These are phyloP conservation scores for Tachysurus vachellii DNA, from an alignment of 2,113 vertebrate genomes.

Conservation along the genomic window DNA sequence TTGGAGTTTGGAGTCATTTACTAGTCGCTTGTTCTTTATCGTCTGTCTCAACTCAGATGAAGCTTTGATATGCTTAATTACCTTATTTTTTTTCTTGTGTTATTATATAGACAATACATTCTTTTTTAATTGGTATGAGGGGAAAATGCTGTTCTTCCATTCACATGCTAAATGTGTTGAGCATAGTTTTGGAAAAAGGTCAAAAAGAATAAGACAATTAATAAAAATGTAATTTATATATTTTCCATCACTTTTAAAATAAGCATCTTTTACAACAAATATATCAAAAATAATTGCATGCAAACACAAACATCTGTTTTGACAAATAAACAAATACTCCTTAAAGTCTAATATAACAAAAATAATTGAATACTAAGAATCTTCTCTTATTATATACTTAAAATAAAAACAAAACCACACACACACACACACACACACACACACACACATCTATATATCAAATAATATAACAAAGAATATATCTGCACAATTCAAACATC, in stretches of 20 bases:
- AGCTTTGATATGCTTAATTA: neutral
- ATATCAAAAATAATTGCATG: neutral
- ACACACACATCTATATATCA: too few relatives aligned
- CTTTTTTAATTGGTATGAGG: neutral
- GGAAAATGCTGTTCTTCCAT: neutral
- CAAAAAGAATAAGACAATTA: neutral
- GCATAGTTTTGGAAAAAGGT: neutral
- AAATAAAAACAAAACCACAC: neutral
- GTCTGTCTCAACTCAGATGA: slow-evolving; percentile 43
- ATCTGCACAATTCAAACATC: neutral
- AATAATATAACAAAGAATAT: too few relatives aligned
- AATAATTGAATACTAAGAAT: too few relatives aligned
- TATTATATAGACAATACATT: neutral
- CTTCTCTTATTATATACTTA: too few relatives aligned
- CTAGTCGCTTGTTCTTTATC: slow-evolving; percentile 52
- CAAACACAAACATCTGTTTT: neutral
- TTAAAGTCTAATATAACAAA: neutral
- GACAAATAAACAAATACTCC: neutral
- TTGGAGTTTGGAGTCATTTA: neutral
- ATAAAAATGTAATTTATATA: neutral
- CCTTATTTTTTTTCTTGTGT: neutral
- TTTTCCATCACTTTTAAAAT: neutral
- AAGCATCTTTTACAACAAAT: neutral
- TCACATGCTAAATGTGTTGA: neutral
- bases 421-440: too few relatives aligned